Conservation (phyloP, 2,888 invertebrate species). For the Epicampocera succincta region DNA sequence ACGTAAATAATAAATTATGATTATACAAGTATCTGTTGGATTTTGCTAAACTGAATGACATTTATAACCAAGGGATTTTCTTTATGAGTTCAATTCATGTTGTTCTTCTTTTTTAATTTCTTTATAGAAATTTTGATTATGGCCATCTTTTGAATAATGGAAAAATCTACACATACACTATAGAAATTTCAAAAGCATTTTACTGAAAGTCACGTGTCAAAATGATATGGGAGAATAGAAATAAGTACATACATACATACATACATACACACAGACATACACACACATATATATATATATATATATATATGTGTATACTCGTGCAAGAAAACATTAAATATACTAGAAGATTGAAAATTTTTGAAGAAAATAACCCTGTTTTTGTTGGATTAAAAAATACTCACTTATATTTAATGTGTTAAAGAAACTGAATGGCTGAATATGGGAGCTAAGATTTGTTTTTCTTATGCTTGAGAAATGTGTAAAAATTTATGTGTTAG, state of each 20-base stretch:
- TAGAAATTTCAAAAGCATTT: slow-evolving; percentile 5
- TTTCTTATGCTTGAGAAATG: no score
- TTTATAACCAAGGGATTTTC: slow-evolving; percentile 48
- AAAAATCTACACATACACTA: not conserved
- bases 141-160: slow-evolving; percentile 8
- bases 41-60: slow-evolving; percentile 48
- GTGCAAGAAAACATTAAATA: not conserved
- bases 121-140: slow-evolving; percentile 31
- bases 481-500: no score
- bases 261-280: not conserved
- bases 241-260: slow-evolving; percentile 2
- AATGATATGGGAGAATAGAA: slow-evolving; percentile 22
- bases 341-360: no score
- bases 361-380: no score
- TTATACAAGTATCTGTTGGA: slow-evolving; percentile 48
- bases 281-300: not conserved
- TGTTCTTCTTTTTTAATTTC: slow-evolving; percentile 10
- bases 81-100: slow-evolving; percentile 30
- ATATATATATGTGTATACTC: not conserved
- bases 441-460: no score
- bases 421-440: no score
- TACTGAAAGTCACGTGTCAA: slow-evolving; percentile 61
- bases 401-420: no score
- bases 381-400: no score
- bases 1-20: slow-evolving; percentile 62